Evolutionary conservation across 2,888 invertebrate species (phyloP).

Genomic region (Callinectes sapidus): DNA sequence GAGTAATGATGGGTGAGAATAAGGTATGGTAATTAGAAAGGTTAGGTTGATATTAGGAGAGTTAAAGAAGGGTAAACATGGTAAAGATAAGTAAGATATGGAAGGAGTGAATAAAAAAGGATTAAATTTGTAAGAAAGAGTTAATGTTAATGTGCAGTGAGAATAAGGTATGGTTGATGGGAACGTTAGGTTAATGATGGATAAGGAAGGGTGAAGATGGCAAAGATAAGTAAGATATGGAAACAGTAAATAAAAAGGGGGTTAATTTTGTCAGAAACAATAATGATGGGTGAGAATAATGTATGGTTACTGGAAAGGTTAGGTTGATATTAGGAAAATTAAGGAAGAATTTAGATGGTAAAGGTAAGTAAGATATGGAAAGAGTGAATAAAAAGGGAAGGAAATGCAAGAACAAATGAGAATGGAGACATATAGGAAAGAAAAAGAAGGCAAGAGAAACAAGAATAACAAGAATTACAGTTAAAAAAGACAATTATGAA

Average conservation of each 20-base stretch:
- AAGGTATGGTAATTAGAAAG: not conserved
- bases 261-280: slow-evolving; percentile 29
- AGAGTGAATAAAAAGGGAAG: not conserved
- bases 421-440: not conserved
- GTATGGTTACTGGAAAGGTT: not conserved
- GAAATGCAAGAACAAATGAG: not conserved
- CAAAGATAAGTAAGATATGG: too few relatives aligned
- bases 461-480: not conserved
- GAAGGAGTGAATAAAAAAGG: not conserved
- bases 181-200: too few relatives aligned
- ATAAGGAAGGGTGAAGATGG: too few relatives aligned
- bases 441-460: not conserved
- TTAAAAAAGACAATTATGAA: not conserved
- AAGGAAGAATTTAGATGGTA: not conserved
- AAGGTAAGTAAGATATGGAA: not conserved
- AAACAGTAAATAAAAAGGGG: too few relatives aligned
- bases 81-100: not conserved
- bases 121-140: too few relatives aligned
- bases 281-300: not conserved
- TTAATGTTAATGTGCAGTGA: too few relatives aligned
- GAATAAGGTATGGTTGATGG: too few relatives aligned
- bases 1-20: not conserved
- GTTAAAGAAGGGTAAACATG: not conserved
- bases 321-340: not conserved
- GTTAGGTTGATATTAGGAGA: not conserved